phyloP scores from a whole-genome alignment of 2,113 vertebrate genomes.

The Ramphastos sulfuratus region DNA sequence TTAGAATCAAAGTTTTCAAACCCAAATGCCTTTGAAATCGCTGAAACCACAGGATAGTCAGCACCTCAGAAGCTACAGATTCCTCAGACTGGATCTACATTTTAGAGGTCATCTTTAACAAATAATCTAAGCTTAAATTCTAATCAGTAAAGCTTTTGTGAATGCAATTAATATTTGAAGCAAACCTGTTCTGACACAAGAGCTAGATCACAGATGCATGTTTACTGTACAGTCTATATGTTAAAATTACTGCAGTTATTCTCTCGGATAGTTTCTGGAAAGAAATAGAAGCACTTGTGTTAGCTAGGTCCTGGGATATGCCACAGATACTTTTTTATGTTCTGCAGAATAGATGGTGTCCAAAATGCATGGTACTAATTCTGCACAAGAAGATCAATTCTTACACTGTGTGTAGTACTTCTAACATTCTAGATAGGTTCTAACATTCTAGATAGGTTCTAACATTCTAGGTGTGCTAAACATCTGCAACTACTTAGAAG shows the following conservation, averaged over 20 bases:
- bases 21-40: neutral
- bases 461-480: neutral
- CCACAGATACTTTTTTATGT: neutral
- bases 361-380: neutral
- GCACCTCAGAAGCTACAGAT: neutral
- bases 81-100: neutral
- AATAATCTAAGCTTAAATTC: neutral
- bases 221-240: neutral
- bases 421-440: neutral
- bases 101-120: neutral
- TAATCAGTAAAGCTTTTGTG: neutral
- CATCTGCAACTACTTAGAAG: neutral
- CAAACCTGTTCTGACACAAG: neutral
- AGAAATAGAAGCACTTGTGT: rapidly evolving
- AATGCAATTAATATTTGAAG: neutral
- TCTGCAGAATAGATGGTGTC: neutral
- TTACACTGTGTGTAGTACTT: neutral
- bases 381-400: neutral
- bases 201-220: neutral
- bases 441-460: too few species aligned
- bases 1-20: neutral
- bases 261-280: neutral
- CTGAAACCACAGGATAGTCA: neutral
- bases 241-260: neutral
- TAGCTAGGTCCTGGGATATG: neutral